Evolutionary conservation across 2,113 vertebrate genomes (phyloP), one percentile per base, ranked within the genome.

Genomic region (Picathartes gymnocephalus): DNA sequence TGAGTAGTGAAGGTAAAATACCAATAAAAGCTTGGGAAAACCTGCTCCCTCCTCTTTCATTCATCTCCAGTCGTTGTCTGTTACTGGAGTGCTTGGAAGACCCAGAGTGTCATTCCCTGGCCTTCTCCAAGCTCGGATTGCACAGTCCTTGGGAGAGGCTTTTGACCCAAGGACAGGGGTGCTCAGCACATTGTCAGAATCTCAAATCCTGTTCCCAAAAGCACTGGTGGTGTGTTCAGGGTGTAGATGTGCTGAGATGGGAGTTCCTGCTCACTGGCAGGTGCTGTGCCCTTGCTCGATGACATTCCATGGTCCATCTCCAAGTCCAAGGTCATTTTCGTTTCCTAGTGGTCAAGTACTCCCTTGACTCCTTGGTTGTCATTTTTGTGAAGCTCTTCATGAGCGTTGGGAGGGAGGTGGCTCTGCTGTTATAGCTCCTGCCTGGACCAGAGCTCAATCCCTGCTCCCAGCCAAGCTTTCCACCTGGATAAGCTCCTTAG

Each of bases 1-100:
- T 73, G 66, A 80, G 30, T 65, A 69, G 20, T 62, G 65, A 79
- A 81, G 65, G 71, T 90, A 81, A 89, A 94, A 90, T 54, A 10
- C 58, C 71, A 65, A 37, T 76, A 80, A 85, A 85, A 82, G 10
- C 78, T 37, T 81, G 39, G 85, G 88, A 62, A 80, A 85, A 91
- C 47, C 42, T 71, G 45, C 33, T 86, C 50, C 58, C n/a, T 77
- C 42, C 79, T 82, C 74, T 80, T 57, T 44, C 44, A 57, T 35
- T 85, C 81, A 47, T 86, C 58, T 88, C 50, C 77, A 66, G 57
- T 80, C 19, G 2, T 27, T 60, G 27, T 56, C 60, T 88, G 56
- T 83, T 76, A 61, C 90, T 48, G 12, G 53, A 83, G 66, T 86
- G 79, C 79, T 65, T 94, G 24, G 85, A 91, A 90, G 81, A 90